Conservation (phyloP, 2,113 vertebrate species). For the Ceuthmochares aereus region DNA sequence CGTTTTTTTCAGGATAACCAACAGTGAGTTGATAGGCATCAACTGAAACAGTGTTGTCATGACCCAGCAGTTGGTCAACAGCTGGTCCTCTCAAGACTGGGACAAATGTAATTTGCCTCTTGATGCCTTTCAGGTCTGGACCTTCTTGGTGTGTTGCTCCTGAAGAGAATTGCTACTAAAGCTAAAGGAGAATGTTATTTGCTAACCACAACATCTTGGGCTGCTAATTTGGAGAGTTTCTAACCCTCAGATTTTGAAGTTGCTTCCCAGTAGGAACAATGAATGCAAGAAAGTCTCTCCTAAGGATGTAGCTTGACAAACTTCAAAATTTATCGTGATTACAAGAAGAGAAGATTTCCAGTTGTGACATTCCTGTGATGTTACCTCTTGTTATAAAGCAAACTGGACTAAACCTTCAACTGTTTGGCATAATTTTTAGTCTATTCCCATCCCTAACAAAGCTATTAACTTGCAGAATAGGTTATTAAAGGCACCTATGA, state of each 20-base stretch:
- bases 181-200: not conserved
- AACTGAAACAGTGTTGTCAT: not conserved
- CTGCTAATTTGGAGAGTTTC: not conserved
- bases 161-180: not conserved
- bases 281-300: not conserved
- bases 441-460: constrained; percentile 35
- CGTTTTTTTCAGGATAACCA: not conserved
- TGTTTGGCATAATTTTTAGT: not conserved
- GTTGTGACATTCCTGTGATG: not conserved
- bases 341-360: not conserved
- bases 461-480: constrained; percentile 21
- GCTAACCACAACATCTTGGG: not conserved
- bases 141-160: not conserved
- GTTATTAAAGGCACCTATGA: constrained; percentile 41
- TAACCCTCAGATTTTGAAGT: not conserved
- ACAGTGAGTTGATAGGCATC: not conserved
- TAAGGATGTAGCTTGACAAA: not conserved
- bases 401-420: not conserved
- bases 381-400: not conserved
- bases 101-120: not conserved
- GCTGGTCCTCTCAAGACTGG: not conserved
- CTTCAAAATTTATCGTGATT: not conserved
- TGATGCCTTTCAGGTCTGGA: not conserved
- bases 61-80: not conserved
- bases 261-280: not conserved